Conservation (phyloP, 2,797 vertebrate species). For the Perodicticus potto region DNA sequence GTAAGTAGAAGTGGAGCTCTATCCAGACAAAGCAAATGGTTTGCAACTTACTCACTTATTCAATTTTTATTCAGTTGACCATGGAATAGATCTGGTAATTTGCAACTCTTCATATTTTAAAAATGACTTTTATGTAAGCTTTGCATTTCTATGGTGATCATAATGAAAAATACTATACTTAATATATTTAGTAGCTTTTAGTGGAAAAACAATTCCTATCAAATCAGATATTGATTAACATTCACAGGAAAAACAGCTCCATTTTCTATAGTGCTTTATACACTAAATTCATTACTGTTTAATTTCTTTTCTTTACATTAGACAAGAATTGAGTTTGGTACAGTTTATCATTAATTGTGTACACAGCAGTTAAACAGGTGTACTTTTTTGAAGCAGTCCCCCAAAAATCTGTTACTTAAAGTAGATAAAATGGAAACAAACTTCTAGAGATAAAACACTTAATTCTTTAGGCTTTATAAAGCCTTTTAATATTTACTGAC, state of each 20-base stretch:
- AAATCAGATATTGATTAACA: slow-evolving; percentile 13
- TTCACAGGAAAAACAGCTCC: not conserved
- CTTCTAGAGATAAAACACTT: not conserved
- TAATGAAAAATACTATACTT: not conserved
- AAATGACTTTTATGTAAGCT: slow-evolving; percentile 38
- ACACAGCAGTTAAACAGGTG: not conserved
- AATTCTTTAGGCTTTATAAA: slow-evolving; percentile 38
- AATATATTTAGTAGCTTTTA: slow-evolving; percentile 37
- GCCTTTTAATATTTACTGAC: slow-evolving; percentile 50
- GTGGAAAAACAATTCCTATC: slow-evolving; percentile 54
- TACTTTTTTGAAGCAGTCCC: slow-evolving; percentile 3
- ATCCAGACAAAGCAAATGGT: slow-evolving; percentile 70
- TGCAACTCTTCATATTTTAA: slow-evolving; percentile 70
- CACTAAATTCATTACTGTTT: not conserved
- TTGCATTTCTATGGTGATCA: not conserved
- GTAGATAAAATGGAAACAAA: slow-evolving; percentile 47
- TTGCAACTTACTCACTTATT: slow-evolving; percentile 40
- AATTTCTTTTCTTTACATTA: slow-evolving; percentile 40
- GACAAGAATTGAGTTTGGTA: not conserved
- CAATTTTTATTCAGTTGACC: slow-evolving; percentile 61
- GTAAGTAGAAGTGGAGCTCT: slow-evolving; percentile 60
- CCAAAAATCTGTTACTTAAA: slow-evolving; percentile 37
- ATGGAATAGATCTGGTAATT: slow-evolving; percentile 66
- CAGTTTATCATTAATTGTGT: not conserved
- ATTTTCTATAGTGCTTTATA: slow-evolving; percentile 3